Evolutionary conservation across 1,140 invertebrate genomes (phyloP), one percentile per base, ranked within the genome.

Genomic region (Drosophila littoralis): DNA sequence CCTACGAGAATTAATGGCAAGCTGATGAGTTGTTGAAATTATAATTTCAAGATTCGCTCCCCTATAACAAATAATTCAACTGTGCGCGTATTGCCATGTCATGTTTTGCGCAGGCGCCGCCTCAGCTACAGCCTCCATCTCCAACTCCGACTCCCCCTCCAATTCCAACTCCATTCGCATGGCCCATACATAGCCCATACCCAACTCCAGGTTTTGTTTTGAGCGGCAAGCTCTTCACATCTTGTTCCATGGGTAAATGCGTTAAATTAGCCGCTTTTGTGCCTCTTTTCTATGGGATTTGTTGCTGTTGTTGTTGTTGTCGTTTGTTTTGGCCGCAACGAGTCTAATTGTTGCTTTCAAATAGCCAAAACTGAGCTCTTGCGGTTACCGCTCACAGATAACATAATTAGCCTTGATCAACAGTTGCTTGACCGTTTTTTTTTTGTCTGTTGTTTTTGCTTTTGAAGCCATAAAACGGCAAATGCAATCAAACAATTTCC

Each of bases 11-110:
- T 91, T 91, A 91, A 91, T 91, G 72, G 90, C 78, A 57, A 75
- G 50, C 75, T 91, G 90, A 91, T 91, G 90, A 91, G 90, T 91
- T 91, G 90, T 90, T 91, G 85, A 91, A 91, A 91, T 91, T 86
- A 83, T 80, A 89, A 89, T 76, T 65, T 72, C 12, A 32, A 54
- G 15, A 52, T 60, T 61, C 45, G 5, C 43, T 38, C 32, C 36
- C 68, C 45, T 15, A 38, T 7, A 12, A 46, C 9, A 12, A 7
- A 15, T 10, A 15, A 15, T 12, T 51, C 10, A 22, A 55, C 36
- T 46, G 6, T 59, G 28, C 10, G 15, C 42, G 10, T 46, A 45
- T 73, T 81, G 78, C 75, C 68, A 1, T 22, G 83, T 86, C 83
- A 86, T 69, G 76, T 55, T 77, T 38, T 12, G 42, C 22, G 60